Percentiles rank a stretch among this genome's conserved stretches.
phyloP scores from a whole-genome alignment of 1,140 invertebrate species.

The Sipha flava region DNA sequence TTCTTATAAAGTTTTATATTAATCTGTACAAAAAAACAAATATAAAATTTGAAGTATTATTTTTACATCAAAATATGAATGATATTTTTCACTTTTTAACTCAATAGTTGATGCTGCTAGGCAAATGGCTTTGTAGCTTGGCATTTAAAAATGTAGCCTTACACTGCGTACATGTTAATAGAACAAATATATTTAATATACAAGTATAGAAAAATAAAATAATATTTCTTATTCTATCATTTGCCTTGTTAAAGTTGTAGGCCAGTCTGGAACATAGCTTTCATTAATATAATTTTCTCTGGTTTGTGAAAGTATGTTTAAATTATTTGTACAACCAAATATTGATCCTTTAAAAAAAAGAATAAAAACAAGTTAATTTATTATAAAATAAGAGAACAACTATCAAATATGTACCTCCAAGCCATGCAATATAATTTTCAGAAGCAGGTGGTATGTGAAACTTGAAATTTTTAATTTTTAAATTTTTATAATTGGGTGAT shows the following conservation, averaged over 20 bases:
- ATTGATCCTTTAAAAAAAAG: neutral
- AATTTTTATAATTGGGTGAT: conserved; percentile 55
- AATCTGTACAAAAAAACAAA: no score
- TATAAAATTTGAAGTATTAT: no score
- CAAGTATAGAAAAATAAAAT: no score
- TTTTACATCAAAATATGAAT: no score
- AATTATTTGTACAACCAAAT: conserved; percentile 25
- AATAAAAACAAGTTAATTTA: neutral
- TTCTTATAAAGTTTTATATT: no score
- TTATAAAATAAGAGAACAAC: neutral
- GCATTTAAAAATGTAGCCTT: no score
- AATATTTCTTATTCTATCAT: neutral
- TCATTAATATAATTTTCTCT: conserved; percentile 20
- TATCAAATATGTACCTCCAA: conserved; percentile 54
- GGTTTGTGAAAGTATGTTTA: conserved; percentile 18
- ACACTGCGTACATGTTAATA: no score
- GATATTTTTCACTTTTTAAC: no score
- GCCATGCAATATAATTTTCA: conserved; percentile 76
- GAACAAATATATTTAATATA: no score
- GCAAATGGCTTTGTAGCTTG: no score
- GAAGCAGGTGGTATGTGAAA: conserved; percentile 70
- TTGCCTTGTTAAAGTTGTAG: neutral
- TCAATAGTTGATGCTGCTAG: no score
- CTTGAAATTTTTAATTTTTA: conserved; percentile 61
- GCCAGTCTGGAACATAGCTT: conserved; percentile 3